A percentile compares a stretch with the other conserved stretches of the same genome.
Conservation (phyloP, 1,140 invertebrate species). For the Rhopalosiphum maidis region DNA sequence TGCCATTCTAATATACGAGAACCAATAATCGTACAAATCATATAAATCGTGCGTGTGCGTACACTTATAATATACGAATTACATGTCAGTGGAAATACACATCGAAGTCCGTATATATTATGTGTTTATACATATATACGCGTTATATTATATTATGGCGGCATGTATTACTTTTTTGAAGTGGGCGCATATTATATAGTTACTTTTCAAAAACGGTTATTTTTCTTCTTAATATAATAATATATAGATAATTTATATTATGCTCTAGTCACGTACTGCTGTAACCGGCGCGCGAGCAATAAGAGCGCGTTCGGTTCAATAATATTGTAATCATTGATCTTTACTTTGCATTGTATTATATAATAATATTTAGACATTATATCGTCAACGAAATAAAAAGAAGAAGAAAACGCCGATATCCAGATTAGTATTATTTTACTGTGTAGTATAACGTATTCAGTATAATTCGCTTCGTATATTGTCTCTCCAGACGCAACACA, state of each 20-base stretch:
- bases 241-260: neutral
- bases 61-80: neutral
- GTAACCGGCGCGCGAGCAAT: neutral
- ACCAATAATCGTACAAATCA: constrained; percentile 6
- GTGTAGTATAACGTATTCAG: neutral
- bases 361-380: neutral
- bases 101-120: neutral
- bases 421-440: neutral
- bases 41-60: neutral
- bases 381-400: neutral
- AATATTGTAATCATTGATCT: neutral
- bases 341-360: neutral
- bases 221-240: neutral
- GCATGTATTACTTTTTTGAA: neutral
- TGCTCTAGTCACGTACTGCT: neutral
- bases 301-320: neutral
- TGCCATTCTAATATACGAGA: neutral
- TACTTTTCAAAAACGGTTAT: neutral
- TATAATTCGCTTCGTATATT: neutral
- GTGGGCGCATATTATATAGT: neutral
- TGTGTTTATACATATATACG: neutral
- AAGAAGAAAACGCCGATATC: neutral
- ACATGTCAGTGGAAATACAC: neutral
- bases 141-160: neutral
- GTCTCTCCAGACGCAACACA: neutral